Base-by-base conservation (phyloP, 1,140 invertebrate species). In the Globodera rostochiensis region DNA sequence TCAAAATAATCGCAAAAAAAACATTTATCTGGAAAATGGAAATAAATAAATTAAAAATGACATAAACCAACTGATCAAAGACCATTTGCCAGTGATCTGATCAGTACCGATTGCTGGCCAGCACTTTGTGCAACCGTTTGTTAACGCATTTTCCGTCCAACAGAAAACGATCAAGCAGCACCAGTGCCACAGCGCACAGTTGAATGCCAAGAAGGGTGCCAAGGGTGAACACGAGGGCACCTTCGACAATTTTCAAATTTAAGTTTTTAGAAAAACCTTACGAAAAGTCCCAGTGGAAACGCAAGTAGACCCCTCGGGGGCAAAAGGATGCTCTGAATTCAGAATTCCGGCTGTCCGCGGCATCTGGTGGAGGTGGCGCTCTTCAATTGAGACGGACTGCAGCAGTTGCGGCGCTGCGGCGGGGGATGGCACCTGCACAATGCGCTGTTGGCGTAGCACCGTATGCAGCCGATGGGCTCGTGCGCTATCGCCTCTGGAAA, bases 191-290 rank as follows among this genome's bases (percentile, higher is more conserved):
- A 9, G 79, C 84, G 21, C 74, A 60, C 7, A 85, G 25, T 75
- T 86, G 84, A 25, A 86, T 49, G 21, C 25, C 50, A 15, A 87
- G 57, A 6, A 86, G 46, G 6, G 87, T 25, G 45, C 50, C 84
- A 8, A 86, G 7, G 1, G 85, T 53, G 1, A 73, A 74, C 66
- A 86, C 76, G 19, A 86, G 69, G 9, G 1, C 69, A 64, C 57
- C 57, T 64, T 64, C 15, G 1, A 15, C 57, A 15, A 64, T 64
- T 64, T 64, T 64, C 57, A 64, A 64, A 64, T 7, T 53, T 53
- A 9, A 53, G 11, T 9, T 53, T 53, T 9, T 7, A 53, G 50
- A 53, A 53, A 53, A 53, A 53, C 4, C 53, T 53, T 15, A 53
- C 53, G 53, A 53, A 53, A 53, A 53, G 53, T 15, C 53, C 53